These are phyloP conservation scores for Leptoclinus maculatus DNA, from an alignment of 2,797 vertebrate genomes.

Conservation along the genomic window DNA sequence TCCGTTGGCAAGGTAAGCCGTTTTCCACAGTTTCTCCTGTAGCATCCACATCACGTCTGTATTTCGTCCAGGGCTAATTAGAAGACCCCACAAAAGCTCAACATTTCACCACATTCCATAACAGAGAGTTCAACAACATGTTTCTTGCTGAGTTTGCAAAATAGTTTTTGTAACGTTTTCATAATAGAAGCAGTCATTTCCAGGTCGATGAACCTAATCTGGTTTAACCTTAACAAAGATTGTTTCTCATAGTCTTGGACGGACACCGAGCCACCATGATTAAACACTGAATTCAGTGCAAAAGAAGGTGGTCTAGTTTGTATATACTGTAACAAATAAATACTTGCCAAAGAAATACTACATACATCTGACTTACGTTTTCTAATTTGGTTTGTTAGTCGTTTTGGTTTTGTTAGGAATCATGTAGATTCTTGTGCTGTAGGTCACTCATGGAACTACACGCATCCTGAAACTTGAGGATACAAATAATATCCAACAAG, in stretches of 20 bases:
- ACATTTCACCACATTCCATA: conserved; percentile 72
- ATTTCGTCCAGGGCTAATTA: conserved; percentile 76
- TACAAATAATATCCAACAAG: conserved; percentile 14
- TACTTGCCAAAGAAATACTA: conserved; percentile 31
- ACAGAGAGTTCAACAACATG: conserved; percentile 61
- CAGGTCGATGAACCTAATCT: conserved; percentile 59
- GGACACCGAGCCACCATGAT: conserved; percentile 31
- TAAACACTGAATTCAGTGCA: conserved; percentile 29
- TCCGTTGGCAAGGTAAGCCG: conserved; percentile 70
- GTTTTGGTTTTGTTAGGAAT: conserved; percentile 25
- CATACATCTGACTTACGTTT: conserved; percentile 43
- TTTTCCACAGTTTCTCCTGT: conserved; percentile 81
- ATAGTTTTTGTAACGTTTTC: conserved; percentile 60
- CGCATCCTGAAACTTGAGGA: conserved; percentile 17
- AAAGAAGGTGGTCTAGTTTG: conserved; percentile 16
- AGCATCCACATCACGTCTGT: conserved; percentile 76
- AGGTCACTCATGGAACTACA: conserved; percentile 5
- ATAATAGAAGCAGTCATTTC: conserved; percentile 65
- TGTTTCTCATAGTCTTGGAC: conserved; percentile 55
- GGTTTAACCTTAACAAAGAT: conserved; percentile 57
- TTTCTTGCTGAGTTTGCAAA: conserved; percentile 57
- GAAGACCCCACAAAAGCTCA: conserved; percentile 70
- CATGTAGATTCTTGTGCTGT: conserved; percentile 13
- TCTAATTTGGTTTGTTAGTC: conserved; percentile 29
- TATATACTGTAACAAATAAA: conserved; percentile 49